phyloP scores from a whole-genome alignment of 2,113 vertebrate species.

The Istiophorus platypterus region DNA sequence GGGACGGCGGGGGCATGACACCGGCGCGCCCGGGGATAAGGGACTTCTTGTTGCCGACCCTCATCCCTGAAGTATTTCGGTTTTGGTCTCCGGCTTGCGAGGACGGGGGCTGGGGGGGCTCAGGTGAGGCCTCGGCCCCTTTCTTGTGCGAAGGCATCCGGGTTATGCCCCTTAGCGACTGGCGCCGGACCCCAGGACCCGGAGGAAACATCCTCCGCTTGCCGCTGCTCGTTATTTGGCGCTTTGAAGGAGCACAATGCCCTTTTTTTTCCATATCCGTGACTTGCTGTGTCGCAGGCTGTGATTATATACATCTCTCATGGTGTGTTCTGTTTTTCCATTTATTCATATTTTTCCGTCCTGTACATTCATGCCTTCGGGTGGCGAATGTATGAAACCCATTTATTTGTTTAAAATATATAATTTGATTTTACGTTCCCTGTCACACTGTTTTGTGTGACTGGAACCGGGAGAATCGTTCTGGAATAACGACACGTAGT shows the following conservation, averaged over 20 bases:
- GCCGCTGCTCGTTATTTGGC: no score
- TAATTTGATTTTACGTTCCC: conserved; percentile 26
- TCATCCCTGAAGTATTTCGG: not conserved
- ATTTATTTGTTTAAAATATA: no score
- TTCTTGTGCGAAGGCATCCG: not conserved
- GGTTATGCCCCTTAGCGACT: no score
- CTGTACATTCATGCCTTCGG: conserved; percentile 16
- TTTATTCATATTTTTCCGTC: not conserved
- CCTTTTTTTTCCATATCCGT: not conserved
- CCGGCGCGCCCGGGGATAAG: no score
- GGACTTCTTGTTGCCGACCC: no score
- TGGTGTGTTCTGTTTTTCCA: no score
- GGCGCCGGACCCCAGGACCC: not conserved
- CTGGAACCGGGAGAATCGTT: conserved; percentile 8
- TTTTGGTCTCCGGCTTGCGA: not conserved
- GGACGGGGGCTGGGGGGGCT: no score
- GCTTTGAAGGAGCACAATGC: not conserved
- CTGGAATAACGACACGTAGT: not conserved
- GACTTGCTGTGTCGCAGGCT: not conserved
- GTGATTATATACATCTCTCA: not conserved
- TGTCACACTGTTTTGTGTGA: not conserved
- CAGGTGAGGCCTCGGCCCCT: not conserved
- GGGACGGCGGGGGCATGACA: not conserved
- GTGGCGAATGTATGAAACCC: conserved; percentile 30
- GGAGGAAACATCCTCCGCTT: not conserved